Percentiles rank a stretch among this genome's conserved stretches.
phyloP scores from a whole-genome alignment of 1,140 invertebrate genomes.

The Dendroctonus ponderosae region DNA sequence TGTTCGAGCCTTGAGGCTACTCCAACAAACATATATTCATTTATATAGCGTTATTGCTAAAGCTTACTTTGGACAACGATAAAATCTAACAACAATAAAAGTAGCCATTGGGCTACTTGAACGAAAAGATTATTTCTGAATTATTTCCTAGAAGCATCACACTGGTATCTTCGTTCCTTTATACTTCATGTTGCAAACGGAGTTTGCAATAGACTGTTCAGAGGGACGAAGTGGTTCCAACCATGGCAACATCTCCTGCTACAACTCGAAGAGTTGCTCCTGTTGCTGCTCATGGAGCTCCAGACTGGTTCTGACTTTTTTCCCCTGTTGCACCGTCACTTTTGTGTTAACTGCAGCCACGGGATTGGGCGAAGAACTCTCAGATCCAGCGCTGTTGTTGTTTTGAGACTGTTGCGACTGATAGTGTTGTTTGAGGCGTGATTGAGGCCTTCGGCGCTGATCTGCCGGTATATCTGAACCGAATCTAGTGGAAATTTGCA shows the following conservation, averaged over 20 bases:
- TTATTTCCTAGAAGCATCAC: no score
- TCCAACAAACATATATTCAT: no score
- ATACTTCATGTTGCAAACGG: no score
- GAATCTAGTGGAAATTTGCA: conserved; percentile 3
- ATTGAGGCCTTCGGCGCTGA: conserved; percentile 11
- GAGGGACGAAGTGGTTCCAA: background rate
- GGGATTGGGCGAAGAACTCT: conserved; percentile 1
- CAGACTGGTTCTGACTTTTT: conserved; percentile 72
- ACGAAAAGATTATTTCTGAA: no score
- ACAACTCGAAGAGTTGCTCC: conserved; percentile 88
- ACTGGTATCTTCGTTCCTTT: no score
- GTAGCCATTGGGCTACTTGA: no score
- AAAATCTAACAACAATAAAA: no score
- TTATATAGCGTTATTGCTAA: no score
- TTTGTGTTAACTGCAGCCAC: conserved; percentile 17
- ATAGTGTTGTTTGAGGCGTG: conserved; percentile 22
- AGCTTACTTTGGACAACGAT: no score
- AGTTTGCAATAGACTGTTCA: no score
- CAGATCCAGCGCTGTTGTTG: background rate
- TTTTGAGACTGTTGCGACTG: conserved; percentile 16
- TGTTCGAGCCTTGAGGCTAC: no score
- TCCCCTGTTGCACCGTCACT: conserved; percentile 62
- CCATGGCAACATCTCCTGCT: conserved; percentile 52
- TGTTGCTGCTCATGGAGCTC: conserved; percentile 78
- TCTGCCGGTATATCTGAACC: conserved; percentile 13